Conservation (phyloP, 1,140 invertebrate species). For the Trichonephila inaurata region DNA sequence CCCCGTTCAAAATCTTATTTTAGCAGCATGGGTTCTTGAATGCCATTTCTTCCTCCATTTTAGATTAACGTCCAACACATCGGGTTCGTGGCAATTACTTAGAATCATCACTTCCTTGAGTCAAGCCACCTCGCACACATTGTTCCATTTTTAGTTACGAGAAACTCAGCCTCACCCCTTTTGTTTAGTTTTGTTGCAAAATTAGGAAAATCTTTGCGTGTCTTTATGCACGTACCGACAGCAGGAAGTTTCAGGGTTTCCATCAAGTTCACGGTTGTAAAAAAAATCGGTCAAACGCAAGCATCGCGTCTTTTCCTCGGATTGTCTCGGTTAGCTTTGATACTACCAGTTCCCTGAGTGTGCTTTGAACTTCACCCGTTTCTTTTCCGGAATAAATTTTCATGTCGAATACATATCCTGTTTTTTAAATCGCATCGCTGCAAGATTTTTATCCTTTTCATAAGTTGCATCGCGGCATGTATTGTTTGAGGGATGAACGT, state of each 20-base stretch:
- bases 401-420: no score
- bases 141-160: slow-evolving; percentile 68
- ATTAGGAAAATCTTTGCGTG: slow-evolving; percentile 72
- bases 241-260: slow-evolving; percentile 52
- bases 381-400: no score
- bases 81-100: slow-evolving; percentile 77
- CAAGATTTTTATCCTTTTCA: no score
- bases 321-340: slow-evolving; percentile 50
- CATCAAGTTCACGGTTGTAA: slow-evolving; percentile 69
- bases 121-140: slow-evolving; percentile 74
- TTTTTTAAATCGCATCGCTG: no score
- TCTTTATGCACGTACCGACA: slow-evolving; percentile 73
- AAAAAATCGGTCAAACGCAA: slow-evolving; percentile 74
- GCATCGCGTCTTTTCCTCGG: slow-evolving; percentile 46
- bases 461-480: no score
- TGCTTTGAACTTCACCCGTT: no score
- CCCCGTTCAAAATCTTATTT: no score
- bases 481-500: no score
- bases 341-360: no score
- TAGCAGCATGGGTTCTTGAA: no score
- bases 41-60: no score
- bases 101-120: slow-evolving; percentile 77
- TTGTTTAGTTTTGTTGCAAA: slow-evolving; percentile 58
- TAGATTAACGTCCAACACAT: not conserved
- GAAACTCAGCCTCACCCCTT: slow-evolving; percentile 45